A percentile compares a stretch with the other conserved stretches of the same genome.
These are phyloP conservation scores for Isotomurus palustris DNA, from an alignment of 2,888 invertebrate species.

Conservation along the genomic window DNA sequence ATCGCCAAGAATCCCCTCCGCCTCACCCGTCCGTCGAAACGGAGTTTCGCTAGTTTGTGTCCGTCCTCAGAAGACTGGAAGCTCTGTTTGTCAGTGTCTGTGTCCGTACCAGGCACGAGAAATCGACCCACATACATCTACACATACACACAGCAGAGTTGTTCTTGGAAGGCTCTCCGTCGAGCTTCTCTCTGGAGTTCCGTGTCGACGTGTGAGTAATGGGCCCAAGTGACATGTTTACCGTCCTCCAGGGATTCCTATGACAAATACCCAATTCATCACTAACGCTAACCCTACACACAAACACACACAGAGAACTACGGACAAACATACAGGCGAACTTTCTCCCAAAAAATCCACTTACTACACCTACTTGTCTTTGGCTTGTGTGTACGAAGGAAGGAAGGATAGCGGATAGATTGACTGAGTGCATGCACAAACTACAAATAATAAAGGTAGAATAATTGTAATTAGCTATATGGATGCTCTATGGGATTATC, in stretches of 20 bases:
- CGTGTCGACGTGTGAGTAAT: conserved; percentile 3
- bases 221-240: conserved; percentile 8
- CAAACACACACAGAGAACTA: no score
- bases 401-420: no score
- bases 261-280: no score
- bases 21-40: neutral
- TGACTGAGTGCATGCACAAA: no score
- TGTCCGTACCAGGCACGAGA: conserved; percentile 43
- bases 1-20: neutral
- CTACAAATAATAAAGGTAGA: no score
- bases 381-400: no score
- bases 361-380: no score
- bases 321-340: no score
- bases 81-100: neutral
- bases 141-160: conserved; percentile 39
- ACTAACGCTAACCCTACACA: no score
- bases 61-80: neutral
- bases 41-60: neutral
- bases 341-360: no score
- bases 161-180: conserved; percentile 3
- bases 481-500: no score
- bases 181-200: conserved; percentile 1
- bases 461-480: no score
- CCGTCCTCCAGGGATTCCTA: conserved; percentile 1
- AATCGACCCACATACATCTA: conserved; percentile 44